Evolutionary conservation across 2,888 invertebrate genomes (phyloP).

Genomic region (Pyrgus malvae): DNA sequence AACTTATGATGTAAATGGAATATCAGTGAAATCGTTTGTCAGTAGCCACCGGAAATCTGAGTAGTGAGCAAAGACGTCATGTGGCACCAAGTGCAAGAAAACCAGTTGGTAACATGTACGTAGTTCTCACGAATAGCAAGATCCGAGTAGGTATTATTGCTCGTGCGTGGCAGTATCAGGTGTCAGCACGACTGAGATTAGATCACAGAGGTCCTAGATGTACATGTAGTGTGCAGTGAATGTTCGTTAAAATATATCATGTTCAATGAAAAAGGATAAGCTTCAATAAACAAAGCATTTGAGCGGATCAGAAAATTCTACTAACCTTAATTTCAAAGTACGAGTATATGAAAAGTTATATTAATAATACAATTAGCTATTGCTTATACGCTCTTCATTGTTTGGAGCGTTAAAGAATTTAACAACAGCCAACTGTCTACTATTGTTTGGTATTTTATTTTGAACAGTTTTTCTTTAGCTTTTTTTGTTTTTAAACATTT

Average conservation of each 20-base stretch:
- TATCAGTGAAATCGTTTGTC: background rate
- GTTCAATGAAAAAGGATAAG: conserved; percentile 21
- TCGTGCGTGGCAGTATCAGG: conserved; percentile 1
- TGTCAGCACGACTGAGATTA: conserved; percentile 9
- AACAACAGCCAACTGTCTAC: too few relatives aligned
- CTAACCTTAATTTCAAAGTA: background rate
- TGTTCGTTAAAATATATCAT: conserved; percentile 17
- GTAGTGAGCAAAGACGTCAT: background rate
- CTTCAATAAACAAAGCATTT: conserved; percentile 8
- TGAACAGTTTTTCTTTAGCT: background rate
- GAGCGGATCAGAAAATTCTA: too few relatives aligned
- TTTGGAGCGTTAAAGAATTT: background rate
- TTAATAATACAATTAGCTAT: background rate
- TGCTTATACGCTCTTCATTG: background rate
- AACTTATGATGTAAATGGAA: too few relatives aligned
- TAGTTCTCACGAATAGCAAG: conserved; percentile 13
- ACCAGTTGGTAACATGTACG: conserved; percentile 9
- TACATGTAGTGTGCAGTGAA: conserved; percentile 7
- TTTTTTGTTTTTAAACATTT: conserved; percentile 7
- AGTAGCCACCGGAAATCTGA: background rate
- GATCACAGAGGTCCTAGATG: background rate
- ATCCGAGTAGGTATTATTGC: conserved; percentile 3
- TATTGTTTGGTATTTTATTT: background rate
- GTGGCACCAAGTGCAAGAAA: conserved; percentile 1
- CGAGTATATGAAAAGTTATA: background rate